phyloP scores from a whole-genome alignment of 2,888 invertebrate genomes.

The Lapara coniferarum region DNA sequence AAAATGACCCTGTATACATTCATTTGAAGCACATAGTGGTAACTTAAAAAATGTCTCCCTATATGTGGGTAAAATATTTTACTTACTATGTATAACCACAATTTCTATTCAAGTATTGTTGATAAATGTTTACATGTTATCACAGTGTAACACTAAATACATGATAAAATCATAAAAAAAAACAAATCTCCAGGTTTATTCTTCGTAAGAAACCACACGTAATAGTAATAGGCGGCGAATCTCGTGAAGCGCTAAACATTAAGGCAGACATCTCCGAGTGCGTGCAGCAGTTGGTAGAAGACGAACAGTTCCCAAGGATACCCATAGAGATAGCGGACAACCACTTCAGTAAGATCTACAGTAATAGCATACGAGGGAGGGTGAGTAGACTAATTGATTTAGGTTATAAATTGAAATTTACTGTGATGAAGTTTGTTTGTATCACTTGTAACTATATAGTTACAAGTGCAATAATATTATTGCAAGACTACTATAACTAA shows the following conservation, averaged over 20 bases:
- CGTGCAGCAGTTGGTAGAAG: constrained; percentile 88
- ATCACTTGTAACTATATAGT: too few species aligned
- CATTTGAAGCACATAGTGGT: too few species aligned
- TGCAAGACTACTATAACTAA: too few species aligned
- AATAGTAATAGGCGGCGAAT: constrained; percentile 95
- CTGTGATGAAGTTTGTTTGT: too few species aligned
- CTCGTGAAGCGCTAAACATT: constrained; percentile 92
- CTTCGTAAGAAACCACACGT: constrained; percentile 96
- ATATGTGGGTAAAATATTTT: not conserved
- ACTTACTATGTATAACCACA: too few species aligned
- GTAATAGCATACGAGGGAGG: constrained; percentile 93
- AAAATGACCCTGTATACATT: too few species aligned
- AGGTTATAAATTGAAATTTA: not conserved
- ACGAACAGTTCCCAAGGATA: constrained; percentile 94
- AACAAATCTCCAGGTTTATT: constrained; percentile 87
- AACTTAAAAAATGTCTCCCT: too few species aligned
- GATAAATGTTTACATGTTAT: not conserved
- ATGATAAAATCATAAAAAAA: too few species aligned
- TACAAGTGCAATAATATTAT: too few species aligned
- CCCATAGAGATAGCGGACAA: constrained; percentile 97
- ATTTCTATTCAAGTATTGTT: not conserved
- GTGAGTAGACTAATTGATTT: constrained; percentile 59
- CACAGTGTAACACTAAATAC: too few species aligned
- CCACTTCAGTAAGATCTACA: constrained; percentile 95
- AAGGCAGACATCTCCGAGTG: constrained; percentile 90